Evolutionary conservation across 2,797 vertebrate species (phyloP).

Genomic region (Adelosebastes latens): DNA sequence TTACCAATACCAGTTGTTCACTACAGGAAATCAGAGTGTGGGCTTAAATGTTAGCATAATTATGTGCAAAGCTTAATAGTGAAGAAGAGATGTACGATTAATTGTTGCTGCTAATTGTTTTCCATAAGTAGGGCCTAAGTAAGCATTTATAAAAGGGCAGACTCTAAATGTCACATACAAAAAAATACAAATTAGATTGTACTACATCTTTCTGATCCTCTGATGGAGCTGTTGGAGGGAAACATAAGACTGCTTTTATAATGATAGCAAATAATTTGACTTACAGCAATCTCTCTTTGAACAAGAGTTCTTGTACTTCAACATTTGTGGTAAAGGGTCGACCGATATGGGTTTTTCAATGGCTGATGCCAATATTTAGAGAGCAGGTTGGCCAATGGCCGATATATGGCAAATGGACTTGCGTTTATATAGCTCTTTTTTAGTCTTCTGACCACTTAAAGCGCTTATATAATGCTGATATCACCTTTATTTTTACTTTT

Average conservation of each 20-base stretch:
- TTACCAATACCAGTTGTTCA: neutral
- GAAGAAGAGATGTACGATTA: neutral
- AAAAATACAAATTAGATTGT: neutral
- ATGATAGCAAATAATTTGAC: conserved; percentile 4
- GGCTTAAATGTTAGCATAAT: neutral
- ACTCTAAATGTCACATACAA: neutral
- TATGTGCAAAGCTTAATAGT: neutral
- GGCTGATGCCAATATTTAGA: neutral
- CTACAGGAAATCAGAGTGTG: neutral
- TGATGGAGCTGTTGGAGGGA: neutral
- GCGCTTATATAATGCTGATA: too few relatives aligned
- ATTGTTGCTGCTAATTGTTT: neutral
- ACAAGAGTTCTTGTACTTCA: neutral
- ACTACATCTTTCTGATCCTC: neutral
- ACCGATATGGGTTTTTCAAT: neutral
- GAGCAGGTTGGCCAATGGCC: too few relatives aligned
- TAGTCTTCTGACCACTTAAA: too few relatives aligned
- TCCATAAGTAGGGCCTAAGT: neutral
- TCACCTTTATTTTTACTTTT: too few relatives aligned
- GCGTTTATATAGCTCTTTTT: too few relatives aligned
- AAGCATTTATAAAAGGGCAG: neutral
- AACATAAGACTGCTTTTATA: neutral
- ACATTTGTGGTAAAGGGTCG: neutral
- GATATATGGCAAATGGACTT: too few relatives aligned
- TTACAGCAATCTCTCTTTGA: neutral